Evolutionary conservation across 2,888 invertebrate species (phyloP), one percentile per base, ranked within the genome.

Genomic region (Calameuta idolon): DNA sequence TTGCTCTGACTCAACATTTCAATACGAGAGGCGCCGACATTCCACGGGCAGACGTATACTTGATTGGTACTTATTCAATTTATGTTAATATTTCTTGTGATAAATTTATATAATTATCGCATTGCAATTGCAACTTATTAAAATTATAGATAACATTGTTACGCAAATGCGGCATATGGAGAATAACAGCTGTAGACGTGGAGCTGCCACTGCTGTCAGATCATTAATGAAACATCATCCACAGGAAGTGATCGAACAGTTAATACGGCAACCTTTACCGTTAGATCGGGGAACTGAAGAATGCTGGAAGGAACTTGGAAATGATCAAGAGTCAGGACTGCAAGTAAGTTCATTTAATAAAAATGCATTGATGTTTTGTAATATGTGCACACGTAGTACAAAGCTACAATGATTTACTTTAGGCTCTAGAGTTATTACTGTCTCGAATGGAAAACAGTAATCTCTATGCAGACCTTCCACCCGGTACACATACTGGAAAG

Each of bases 261-360:
- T 90, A 69, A 81, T 90, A 31, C 85, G 84, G 73, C 90, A 91
- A 75, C 87, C 90, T 0, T 80, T 91, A 75, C 90, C 90, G 4
- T 79, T 89, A 23, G 90, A 89, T 82, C 84, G 84, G 1, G 89
- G 86, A 1, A 86, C 87, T 4, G 88, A 88, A 78, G 87, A 88
- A 77, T 90, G 90, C 75, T 91, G 90, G 90, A 85, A 84, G 78
- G 88, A 88, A 79, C 81, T 91, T n/a, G 89, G 90, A 23, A 83
- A 81, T 68, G 83, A 84, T 31, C 83, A 86, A 11, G 84, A 85
- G 9, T 81, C 86, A 35, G 90, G 90, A 15, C 75, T 83, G 34
- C 85, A 84, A 71, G 89, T 87, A 78, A 33, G 83, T 80, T 55
- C 9, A 23, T 55, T 23, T 5, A 40, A 55, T 71, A 23, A 0